Conservation (phyloP, 2,797 vertebrate species). For the Acrossocheilus fasciatus region DNA sequence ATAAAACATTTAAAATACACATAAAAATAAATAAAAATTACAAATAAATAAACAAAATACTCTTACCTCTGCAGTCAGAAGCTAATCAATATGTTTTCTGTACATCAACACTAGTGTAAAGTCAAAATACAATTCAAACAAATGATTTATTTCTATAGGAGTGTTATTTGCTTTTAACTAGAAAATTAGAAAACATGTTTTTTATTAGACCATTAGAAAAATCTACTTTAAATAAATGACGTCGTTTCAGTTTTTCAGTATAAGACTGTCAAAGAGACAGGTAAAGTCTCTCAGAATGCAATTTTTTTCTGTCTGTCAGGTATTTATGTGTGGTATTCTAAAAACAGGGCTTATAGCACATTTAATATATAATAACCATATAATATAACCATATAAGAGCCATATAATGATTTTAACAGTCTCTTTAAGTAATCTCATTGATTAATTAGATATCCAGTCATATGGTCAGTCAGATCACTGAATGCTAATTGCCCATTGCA, state of each 20-base stretch:
- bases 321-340: not conserved
- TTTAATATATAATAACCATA: not conserved
- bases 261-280: not conserved
- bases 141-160: not conserved
- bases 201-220: not conserved
- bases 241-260: too few species aligned
- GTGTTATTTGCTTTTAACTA: not conserved
- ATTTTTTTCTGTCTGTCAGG: not conserved
- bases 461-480: not conserved
- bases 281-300: not conserved
- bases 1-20: too few species aligned
- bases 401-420: not conserved
- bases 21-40: too few species aligned
- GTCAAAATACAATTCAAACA: too few species aligned
- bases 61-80: too few species aligned
- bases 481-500: not conserved
- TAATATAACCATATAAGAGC: too few species aligned
- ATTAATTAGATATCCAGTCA: slow-evolving; percentile 10
- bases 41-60: too few species aligned
- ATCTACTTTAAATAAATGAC: not conserved
- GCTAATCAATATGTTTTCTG: too few species aligned
- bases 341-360: not conserved
- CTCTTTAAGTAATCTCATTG: not conserved
- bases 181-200: not conserved
- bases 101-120: too few species aligned